Evolutionary conservation across 2,888 invertebrate species (phyloP), one percentile per base, ranked within the genome.

Genomic region (Eristalinus sepulchralis): DNA sequence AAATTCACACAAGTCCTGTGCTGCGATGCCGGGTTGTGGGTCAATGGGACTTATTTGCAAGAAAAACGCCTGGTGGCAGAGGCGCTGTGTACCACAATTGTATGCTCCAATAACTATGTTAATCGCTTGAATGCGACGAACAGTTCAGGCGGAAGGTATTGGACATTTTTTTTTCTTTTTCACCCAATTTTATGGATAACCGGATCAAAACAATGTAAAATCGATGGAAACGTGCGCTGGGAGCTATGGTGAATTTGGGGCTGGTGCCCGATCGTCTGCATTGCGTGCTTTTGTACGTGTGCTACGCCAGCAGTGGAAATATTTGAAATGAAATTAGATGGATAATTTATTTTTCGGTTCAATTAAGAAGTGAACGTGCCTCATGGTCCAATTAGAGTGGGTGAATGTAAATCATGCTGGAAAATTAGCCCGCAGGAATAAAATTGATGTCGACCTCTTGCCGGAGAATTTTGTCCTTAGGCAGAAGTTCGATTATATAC

Each of bases 61-160:
- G 47, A 13, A 66, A 34, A 53, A 27, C 24, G 62, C 34, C 63
- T 24, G 13, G 53, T 33, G 36, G 39, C 70, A 79, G 36, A 33
- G 36, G 39, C 70, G 75, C 11, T 24, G 47, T 33, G 63, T 47
- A 71, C 71, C 57, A 77, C 36, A 57, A 70, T 64, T 85, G 77
- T 77, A 85, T 82, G 82, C 85, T 82, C 68, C 85, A 85, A 81
- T 85, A 76, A 77, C 81, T 77, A 81, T 72, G 77, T 53, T 85
- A 85, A 85, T 85, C 84, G 81, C 67, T 72, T 81, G 63, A 81
- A 73, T 75, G 67, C 60, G 80, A 81, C 59, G 17, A 64, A 31
- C 64, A 71, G 57, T 63, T 76, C 81, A 72, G 66, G 67, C 75
- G 68, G 53, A 76, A 80, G 66, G 71, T 63, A 70, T 70, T 73